Base-by-base conservation (phyloP, 2,888 invertebrate genomes). In the Platyscelio sp. region DNA sequence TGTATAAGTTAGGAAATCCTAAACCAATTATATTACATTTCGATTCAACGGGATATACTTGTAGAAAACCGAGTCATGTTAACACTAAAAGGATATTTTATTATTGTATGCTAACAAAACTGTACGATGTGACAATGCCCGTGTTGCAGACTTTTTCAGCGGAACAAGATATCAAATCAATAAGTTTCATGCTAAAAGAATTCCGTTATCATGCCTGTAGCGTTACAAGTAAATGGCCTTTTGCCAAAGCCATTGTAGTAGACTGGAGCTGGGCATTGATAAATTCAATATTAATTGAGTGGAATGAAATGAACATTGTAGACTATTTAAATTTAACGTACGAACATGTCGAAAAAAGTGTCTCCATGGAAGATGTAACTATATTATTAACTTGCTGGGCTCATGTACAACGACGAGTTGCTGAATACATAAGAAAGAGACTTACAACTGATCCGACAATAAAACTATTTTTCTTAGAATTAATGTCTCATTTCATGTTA, bases 251-350 rank as follows among this genome's bases (percentile, higher is more conserved):
- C 0, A 51, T 84, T 3, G 79, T 74, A 3, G 67, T 75, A 11
- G 86, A 86, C 54, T 78, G 83, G 81, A 82, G 83, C 43, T 87
- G 85, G 83, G 74, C 74, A 4, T 46, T 71, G 9, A 80, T 87
- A 3, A 81, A 86, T 58, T 15, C 74, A 24, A 54, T 86, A 22
- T 6, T 76, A 3, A 11, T 56, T 0, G 70, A 61, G n/a, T 86
- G 82, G 68, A 87, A 85, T 65, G 2, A 22, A 1, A 72, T 83
- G 46, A 27, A 2, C 1, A 60, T 87, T 5, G 20, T 13, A 0
- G 15, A 81, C n/a, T 87, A 87, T n/a, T 29, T 87, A n/a, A 27
- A 70, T 24, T 67, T 56, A 13, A 63, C 79, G 43, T 83, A 82
- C 27, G n/a, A 51, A 1, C 85, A 68, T 46, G 9, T 13, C 13